Evolutionary conservation across 2,113 vertebrate genomes (phyloP).

Genomic region (Phaethon lepturus): DNA sequence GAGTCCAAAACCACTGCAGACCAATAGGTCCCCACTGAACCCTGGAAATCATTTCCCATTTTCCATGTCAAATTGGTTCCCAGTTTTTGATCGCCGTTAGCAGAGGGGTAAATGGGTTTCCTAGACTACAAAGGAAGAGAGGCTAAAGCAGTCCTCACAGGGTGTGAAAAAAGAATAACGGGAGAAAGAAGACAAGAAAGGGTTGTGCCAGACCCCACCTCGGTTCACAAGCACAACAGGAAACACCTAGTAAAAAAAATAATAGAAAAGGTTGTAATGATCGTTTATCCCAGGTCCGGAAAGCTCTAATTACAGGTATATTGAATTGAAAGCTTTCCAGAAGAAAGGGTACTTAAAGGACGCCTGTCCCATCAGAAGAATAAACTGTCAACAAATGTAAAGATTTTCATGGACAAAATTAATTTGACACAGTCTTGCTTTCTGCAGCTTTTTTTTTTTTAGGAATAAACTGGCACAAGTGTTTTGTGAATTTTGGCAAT

Average conservation of each 20-base stretch:
- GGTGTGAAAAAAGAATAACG: not conserved
- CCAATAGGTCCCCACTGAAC: not conserved
- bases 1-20: not conserved
- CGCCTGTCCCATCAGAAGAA: not conserved
- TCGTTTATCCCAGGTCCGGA: not conserved
- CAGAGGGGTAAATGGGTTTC: not conserved
- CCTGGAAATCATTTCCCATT: not conserved
- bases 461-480: not conserved
- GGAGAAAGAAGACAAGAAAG: not conserved
- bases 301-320: not conserved
- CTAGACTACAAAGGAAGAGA: not conserved
- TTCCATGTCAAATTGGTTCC: not conserved
- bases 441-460: not conserved
- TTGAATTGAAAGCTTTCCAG: not conserved
- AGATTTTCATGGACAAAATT: not conserved
- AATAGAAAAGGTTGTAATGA: not conserved
- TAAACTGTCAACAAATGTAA: not conserved
- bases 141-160: not conserved
- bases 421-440: not conserved
- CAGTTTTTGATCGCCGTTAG: fast-evolving
- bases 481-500: not conserved
- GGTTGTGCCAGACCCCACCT: not conserved
- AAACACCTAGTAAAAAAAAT: not conserved
- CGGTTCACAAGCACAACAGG: not conserved
- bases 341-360: not conserved